Conservation (phyloP, 1,140 invertebrate genomes). For the Platorchestia sp. region DNA sequence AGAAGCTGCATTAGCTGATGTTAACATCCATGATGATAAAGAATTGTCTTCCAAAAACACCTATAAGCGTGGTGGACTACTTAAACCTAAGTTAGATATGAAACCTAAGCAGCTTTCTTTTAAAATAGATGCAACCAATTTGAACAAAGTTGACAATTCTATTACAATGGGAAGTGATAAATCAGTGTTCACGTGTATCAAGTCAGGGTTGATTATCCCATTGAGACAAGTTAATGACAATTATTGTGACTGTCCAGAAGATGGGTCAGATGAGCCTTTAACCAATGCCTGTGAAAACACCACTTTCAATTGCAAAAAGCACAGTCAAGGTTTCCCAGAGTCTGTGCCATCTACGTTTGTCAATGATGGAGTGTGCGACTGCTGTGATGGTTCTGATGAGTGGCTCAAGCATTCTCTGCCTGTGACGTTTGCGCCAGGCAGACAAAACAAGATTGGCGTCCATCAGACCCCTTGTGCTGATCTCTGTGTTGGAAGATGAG, state of each 20-base stretch:
- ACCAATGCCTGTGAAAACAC: conserved; percentile 68
- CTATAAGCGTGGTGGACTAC: background rate
- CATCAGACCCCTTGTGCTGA: conserved; percentile 63
- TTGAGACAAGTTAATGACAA: conserved; percentile 67
- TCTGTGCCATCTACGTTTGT: conserved; percentile 70
- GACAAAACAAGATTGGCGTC: conserved; percentile 60
- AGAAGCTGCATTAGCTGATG: background rate
- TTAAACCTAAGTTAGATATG: background rate
- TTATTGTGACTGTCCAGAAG: conserved; percentile 69
- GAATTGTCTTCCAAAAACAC: background rate
- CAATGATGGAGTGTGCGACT: conserved; percentile 76
- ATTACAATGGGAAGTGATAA: background rate
- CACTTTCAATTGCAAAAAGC: conserved; percentile 70
- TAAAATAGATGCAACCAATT: background rate
- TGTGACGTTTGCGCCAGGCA: conserved; percentile 9
- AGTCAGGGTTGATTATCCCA: conserved; percentile 61
- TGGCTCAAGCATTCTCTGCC: conserved; percentile 71
- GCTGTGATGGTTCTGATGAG: conserved; percentile 86
- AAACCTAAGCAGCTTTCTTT: background rate
- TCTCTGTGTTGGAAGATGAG: conserved; percentile 53
- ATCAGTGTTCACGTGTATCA: conserved; percentile 58
- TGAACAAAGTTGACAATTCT: background rate
- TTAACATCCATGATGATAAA: background rate
- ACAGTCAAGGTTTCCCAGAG: conserved; percentile 58
- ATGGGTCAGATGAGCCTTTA: conserved; percentile 70